Percentiles rank a stretch among this genome's conserved stretches.
These are phyloP conservation scores for Platycercus adscitus DNA, from an alignment of 2,113 vertebrate genomes.

Conservation along the genomic window DNA sequence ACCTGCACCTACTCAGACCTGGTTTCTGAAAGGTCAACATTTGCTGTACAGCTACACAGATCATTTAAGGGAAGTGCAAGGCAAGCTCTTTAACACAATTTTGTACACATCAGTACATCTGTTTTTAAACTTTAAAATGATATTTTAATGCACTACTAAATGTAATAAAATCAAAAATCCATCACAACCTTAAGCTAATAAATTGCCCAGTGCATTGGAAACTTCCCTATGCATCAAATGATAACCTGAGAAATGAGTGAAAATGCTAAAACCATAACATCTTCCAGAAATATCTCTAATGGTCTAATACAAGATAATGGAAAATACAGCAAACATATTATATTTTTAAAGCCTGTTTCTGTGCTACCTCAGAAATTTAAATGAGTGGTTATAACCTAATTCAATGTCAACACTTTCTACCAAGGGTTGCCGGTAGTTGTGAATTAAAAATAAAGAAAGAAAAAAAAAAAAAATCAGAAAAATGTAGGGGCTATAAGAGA, in stretches of 20 bases:
- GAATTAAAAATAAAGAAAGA: background rate
- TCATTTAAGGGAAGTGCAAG: background rate
- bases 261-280: constrained; percentile 6
- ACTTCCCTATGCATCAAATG: constrained; percentile 10
- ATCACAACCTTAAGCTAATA: background rate
- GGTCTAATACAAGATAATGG: background rate
- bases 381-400: constrained; percentile 4
- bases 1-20: background rate
- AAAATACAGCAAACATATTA: background rate
- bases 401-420: background rate
- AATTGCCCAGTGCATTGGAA: background rate
- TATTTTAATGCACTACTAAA: background rate
- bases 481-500: background rate
- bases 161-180: background rate
- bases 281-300: constrained; percentile 1
- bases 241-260: constrained; percentile 29
- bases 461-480: background rate
- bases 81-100: background rate
- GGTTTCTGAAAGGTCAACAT: background rate
- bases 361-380: background rate
- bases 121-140: background rate
- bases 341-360: constrained; percentile 30
- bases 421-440: background rate
- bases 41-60: constrained; percentile 6
- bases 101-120: background rate